Conservation (phyloP, 37 sponge, comb jelly and placozoan genomes). For the Hormiphora californensis region DNA sequence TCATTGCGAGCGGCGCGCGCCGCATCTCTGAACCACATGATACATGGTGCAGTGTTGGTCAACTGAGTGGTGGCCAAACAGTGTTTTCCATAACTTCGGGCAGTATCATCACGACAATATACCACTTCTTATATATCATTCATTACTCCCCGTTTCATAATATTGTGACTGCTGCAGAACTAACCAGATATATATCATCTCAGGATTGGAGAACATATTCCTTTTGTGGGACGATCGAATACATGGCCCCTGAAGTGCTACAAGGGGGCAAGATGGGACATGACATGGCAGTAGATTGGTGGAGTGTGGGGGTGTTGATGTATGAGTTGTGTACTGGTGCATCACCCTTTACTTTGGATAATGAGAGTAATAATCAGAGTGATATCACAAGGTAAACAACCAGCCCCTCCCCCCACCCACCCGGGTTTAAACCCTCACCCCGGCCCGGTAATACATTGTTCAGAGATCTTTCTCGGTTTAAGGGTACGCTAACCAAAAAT, state of each 20-base stretch:
- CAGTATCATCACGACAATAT: too few species aligned
- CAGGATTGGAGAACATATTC: conserved; percentile 73
- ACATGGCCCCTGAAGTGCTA: conserved; percentile 97
- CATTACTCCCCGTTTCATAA: too few species aligned
- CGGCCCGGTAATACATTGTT: neutral
- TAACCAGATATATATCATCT: too few species aligned
- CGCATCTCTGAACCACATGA: too few species aligned
- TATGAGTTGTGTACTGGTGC: conserved; percentile 85
- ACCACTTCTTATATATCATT: too few species aligned
- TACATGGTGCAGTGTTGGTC: too few species aligned
- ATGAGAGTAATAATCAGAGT: conserved; percentile 65
- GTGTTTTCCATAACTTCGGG: too few species aligned
- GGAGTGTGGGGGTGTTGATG: conserved; percentile 89
- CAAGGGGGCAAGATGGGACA: conserved; percentile 57
- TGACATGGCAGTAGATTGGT: conserved; percentile 85
- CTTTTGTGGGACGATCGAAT: conserved; percentile 97
- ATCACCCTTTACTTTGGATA: conserved; percentile 66
- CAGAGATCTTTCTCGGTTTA: neutral
- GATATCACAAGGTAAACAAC: conserved; percentile 61
- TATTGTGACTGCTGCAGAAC: too few species aligned
- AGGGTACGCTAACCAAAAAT: too few species aligned
- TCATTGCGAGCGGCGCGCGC: too few species aligned
- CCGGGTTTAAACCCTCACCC: neutral
- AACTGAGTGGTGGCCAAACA: too few species aligned
- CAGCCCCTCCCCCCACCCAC: neutral